These are phyloP conservation scores for Tetragnatha versicolor DNA, from an alignment of 1,140 invertebrate genomes.

Conservation along the genomic window DNA sequence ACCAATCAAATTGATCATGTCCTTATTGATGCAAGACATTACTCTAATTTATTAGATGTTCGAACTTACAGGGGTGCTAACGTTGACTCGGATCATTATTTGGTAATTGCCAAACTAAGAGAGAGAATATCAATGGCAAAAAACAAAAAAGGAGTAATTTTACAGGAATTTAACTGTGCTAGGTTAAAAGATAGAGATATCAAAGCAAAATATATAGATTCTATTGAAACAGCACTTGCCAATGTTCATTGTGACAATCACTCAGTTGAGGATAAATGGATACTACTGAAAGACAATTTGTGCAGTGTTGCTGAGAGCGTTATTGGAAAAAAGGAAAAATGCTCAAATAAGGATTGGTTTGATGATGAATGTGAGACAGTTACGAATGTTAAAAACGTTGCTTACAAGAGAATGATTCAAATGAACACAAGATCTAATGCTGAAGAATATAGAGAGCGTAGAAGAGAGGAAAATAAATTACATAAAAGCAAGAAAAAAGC, in stretches of 20 bases:
- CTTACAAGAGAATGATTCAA: background rate
- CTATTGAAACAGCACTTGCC: background rate
- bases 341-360: background rate
- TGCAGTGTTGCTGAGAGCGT: too few species aligned
- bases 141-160: background rate
- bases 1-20: constrained; percentile 11
- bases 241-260: background rate
- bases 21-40: background rate
- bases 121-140: background rate
- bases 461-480: background rate
- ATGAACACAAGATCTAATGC: background rate
- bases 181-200: background rate
- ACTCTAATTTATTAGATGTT: background rate
- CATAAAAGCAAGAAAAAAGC: background rate
- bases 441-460: background rate
- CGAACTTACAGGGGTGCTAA: background rate
- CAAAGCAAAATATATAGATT: background rate
- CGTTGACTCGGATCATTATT: background rate
- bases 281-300: background rate
- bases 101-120: background rate
- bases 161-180: background rate
- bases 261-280: background rate
- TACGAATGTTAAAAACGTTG: background rate
- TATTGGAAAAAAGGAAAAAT: background rate
- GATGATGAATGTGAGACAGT: background rate